Evolutionary conservation across 2,888 invertebrate genomes (phyloP), one percentile per base, ranked within the genome.

Genomic region (Dryocosmus kuriphilus): DNA sequence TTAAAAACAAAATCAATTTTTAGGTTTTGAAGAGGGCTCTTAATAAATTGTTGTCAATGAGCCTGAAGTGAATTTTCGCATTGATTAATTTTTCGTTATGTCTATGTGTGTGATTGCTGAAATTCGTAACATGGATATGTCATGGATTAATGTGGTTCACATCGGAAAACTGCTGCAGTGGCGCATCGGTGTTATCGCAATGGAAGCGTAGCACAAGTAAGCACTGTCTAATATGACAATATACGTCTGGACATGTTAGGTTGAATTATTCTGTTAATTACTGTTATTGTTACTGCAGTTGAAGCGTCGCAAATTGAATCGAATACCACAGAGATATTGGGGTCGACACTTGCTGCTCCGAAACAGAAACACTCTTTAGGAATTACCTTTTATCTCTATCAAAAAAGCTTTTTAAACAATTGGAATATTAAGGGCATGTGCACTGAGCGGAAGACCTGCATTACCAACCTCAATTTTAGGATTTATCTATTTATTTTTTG

Each of bases 251-350:
- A n/a, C 62, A 62, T 78, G 79, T 79, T 79, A 77, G 78, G 67
- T 74, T 77, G 79, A 81, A 81, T 79, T 80, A 81, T 78, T 81
- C 81, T 79, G 81, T 80, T 80, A 83, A 83, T 81, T 81, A 83
- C 78, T 80, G 80, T 81, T 81, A 79, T 81, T 76, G 74, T 61
- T 38, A 73, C 76, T 79, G 81, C 80, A 80, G 78, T 77, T 79
- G 78, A 80, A 80, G 80, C 76, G 74, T 76, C 80, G 81, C 80
- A 81, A 83, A 83, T 82, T 83, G 80, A 80, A 80, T 77, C 77
- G 61, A 80, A 77, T 74, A 46, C 75, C 78, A 75, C 32, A 79
- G 80, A 79, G 80, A 80, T 79, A 79, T 81, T 81, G 80, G 76
- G 81, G 76, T 81, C 80, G 82, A 80, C 82, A 81, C 78, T 74